Evolutionary conservation across 2,888 invertebrate species (phyloP).

Genomic region (Ethmia dodecea): DNA sequence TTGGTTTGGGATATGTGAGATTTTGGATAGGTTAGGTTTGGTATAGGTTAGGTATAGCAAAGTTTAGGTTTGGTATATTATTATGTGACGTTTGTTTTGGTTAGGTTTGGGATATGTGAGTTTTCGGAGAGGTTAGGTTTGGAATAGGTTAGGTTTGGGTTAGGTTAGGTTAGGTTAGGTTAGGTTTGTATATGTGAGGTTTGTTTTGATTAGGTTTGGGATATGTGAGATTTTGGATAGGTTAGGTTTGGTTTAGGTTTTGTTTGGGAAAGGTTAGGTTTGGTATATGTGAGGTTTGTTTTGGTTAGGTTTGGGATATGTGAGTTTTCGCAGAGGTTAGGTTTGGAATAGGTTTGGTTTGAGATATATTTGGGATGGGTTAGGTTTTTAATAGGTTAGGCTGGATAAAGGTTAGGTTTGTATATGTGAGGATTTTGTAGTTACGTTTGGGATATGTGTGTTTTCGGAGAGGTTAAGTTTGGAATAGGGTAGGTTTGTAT

Average conservation of each 20-base stretch:
- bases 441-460: conserved; percentile 2
- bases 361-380: not conserved
- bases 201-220: conserved; percentile 6
- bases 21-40: too few relatives aligned
- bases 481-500: conserved; percentile 11
- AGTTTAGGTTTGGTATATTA: too few relatives aligned
- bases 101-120: too few relatives aligned
- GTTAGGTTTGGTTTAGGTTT: conserved; percentile 12
- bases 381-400: not conserved
- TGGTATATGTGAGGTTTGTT: conserved; percentile 9
- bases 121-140: too few relatives aligned
- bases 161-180: conserved; percentile 16
- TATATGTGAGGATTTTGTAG: not conserved
- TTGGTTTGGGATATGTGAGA: too few relatives aligned
- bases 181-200: conserved; percentile 16
- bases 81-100: too few relatives aligned
- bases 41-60: too few relatives aligned
- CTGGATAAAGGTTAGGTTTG: not conserved
- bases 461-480: conserved; percentile 10
- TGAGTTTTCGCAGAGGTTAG: too few relatives aligned
- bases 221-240: conserved; percentile 5
- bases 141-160: too few relatives aligned
- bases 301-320: conserved; percentile 7
- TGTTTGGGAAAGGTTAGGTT: conserved; percentile 14
- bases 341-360: too few relatives aligned